phyloP scores from a whole-genome alignment of 2,888 invertebrate species.

The Eristalis arbustorum region DNA sequence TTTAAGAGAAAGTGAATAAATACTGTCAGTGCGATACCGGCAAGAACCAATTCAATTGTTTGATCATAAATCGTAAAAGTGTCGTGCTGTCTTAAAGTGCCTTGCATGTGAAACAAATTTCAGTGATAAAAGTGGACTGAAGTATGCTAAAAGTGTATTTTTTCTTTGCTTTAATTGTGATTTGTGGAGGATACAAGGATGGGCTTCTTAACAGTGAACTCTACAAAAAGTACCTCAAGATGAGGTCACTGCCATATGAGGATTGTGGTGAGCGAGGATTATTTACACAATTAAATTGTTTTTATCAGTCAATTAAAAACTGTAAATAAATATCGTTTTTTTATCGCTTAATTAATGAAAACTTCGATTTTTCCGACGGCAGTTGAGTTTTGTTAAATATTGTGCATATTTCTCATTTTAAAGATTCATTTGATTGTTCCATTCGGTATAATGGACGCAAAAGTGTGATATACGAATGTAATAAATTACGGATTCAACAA shows the following conservation, averaged over 20 bases:
- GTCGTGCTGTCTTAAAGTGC: background rate
- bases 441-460: too few species aligned
- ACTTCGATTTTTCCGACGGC: too few species aligned
- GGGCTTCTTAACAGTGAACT: background rate
- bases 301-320: background rate
- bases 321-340: too few species aligned
- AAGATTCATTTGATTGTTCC: too few species aligned
- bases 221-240: background rate
- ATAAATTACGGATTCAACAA: too few species aligned
- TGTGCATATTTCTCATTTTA: too few species aligned
- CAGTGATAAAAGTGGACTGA: background rate
- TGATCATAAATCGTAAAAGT: background rate
- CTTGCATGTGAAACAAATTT: background rate
- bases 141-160: slow-evolving; percentile 33
- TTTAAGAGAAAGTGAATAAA: slow-evolving; percentile 21
- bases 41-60: slow-evolving; percentile 2
- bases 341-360: too few species aligned
- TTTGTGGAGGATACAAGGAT: slow-evolving; percentile 10
- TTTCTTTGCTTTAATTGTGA: background rate
- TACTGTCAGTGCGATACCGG: slow-evolving; percentile 4
- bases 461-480: too few species aligned
- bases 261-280: slow-evolving; percentile 57
- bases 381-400: too few species aligned
- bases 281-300: background rate
- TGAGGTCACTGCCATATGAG: slow-evolving; percentile 46